phyloP scores from a whole-genome alignment of 2,888 invertebrate species.

The Nebria brevicollis region DNA sequence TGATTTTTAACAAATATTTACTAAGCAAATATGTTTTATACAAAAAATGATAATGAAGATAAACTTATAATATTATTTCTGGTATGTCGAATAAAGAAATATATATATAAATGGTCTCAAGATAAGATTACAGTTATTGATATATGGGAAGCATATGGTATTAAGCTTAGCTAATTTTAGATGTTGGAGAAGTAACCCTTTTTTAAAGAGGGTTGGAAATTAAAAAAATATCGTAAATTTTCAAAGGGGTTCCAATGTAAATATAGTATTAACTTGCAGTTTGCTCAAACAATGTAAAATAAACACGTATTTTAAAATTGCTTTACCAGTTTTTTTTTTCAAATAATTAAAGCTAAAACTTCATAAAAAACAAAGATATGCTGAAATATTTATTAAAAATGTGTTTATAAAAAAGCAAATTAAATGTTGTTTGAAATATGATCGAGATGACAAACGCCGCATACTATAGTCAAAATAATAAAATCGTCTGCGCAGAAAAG shows the following conservation, averaged over 20 bases:
- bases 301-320: background rate
- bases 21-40: background rate
- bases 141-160: constrained; percentile 35
- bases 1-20: no score
- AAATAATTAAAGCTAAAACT: background rate
- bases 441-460: background rate
- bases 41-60: background rate
- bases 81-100: background rate
- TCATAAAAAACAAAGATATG: background rate
- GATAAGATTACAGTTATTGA: constrained; percentile 16
- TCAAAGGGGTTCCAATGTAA: constrained; percentile 28
- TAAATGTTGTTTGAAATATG: constrained; percentile 22
- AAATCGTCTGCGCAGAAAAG: background rate
- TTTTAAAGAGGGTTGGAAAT: constrained; percentile 30
- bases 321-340: background rate
- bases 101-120: background rate
- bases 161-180: constrained; percentile 25
- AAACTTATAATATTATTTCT: background rate
- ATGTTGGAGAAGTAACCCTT: constrained; percentile 37
- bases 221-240: constrained; percentile 41
- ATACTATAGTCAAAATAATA: background rate
- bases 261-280: constrained; percentile 25
- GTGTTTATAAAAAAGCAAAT: constrained; percentile 6
- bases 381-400: background rate
- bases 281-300: constrained; percentile 6